phyloP scores from a whole-genome alignment of 2,113 vertebrate genomes.

The Tricholaema leucomelas region DNA sequence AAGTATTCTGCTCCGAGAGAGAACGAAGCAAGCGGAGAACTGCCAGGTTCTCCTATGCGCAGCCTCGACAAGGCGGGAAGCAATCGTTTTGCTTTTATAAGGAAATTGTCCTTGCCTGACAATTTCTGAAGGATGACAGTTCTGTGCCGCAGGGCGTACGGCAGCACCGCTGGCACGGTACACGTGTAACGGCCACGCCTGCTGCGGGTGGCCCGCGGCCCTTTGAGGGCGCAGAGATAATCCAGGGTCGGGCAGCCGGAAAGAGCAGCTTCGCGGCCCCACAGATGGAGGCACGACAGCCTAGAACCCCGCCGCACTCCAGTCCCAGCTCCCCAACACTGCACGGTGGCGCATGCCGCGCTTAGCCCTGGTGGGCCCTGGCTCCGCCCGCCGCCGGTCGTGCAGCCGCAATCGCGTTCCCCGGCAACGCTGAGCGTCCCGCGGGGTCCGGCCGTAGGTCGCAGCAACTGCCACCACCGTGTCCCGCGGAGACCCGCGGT shows the following conservation, averaged over 20 bases:
- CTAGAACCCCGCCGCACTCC: fast-evolving
- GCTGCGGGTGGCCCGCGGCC: not conserved
- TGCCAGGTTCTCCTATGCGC: fast-evolving
- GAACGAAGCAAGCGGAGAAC: fast-evolving
- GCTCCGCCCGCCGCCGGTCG: not conserved
- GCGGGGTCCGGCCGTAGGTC: not conserved
- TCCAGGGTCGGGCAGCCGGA: no score
- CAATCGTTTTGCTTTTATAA: fast-evolving
- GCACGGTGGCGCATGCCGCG: no score
- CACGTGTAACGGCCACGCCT: fast-evolving
- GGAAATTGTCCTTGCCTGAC: not conserved
- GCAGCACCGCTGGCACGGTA: fast-evolving
- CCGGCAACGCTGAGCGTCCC: not conserved
- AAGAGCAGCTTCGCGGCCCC: no score
- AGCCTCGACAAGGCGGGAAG: not conserved
- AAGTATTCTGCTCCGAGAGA: no score
- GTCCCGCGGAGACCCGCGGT: not conserved
- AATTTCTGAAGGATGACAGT: fast-evolving
- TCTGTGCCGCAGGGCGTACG: fast-evolving
- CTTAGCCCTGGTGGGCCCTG: not conserved
- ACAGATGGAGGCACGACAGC: fast-evolving
- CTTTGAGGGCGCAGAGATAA: fast-evolving
- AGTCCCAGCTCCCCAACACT: not conserved
- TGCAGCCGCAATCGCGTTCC: not conserved
- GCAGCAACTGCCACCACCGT: no score